phyloP scores from a whole-genome alignment of 2,888 invertebrate species.

The Rhorus exstirpatorius region DNA sequence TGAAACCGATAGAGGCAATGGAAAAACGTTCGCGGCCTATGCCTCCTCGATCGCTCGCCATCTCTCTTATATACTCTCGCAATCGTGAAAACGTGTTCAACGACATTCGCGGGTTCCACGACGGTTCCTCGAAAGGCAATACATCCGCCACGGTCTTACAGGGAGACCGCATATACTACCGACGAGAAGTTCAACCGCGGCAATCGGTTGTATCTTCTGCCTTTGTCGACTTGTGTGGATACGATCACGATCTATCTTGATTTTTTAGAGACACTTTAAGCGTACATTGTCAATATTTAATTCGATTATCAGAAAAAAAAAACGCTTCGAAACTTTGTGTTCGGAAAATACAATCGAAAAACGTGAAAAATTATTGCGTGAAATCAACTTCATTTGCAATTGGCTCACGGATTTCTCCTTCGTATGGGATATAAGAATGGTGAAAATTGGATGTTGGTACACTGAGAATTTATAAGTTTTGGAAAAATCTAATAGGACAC shows the following conservation, averaged over 20 bases:
- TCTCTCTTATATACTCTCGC: conserved; percentile 61
- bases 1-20: conserved; percentile 70
- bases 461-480: too few relatives aligned
- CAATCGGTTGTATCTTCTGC: conserved; percentile 16
- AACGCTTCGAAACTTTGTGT: neutral
- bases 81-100: conserved; percentile 38
- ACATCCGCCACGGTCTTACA: conserved; percentile 22
- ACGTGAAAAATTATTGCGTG: too few relatives aligned
- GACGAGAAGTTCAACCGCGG: conserved; percentile 2
- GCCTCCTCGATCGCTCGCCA: conserved; percentile 31
- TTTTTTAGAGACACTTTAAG: neutral
- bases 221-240: neutral
- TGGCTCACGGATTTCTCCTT: too few relatives aligned
- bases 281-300: too few relatives aligned
- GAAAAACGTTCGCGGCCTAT: conserved; percentile 64
- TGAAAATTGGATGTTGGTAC: too few relatives aligned
- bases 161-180: conserved; percentile 27
- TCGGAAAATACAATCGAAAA: too few relatives aligned
- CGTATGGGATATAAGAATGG: too few relatives aligned
- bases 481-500: too few relatives aligned
- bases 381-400: too few relatives aligned
- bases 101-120: conserved; percentile 28
- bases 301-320: too few relatives aligned
- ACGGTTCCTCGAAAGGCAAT: conserved; percentile 68
- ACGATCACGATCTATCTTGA: neutral